These are phyloP conservation scores for Hyalella azteca DNA, from an alignment of 2,888 invertebrate genomes.

Conservation along the genomic window DNA sequence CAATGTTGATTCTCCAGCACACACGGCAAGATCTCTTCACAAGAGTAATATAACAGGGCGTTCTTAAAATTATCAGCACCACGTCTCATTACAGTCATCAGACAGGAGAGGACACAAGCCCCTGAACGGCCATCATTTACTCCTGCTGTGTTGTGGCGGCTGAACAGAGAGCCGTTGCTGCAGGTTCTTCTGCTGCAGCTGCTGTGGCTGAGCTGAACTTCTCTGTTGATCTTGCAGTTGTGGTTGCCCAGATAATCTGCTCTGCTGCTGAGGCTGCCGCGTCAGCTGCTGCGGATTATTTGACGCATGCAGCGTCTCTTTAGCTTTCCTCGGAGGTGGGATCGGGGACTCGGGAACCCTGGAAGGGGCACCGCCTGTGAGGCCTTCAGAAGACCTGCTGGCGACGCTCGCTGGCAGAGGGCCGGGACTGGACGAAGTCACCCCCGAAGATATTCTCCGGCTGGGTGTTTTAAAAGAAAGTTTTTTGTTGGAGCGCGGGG, in stretches of 20 bases:
- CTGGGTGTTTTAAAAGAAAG: slow-evolving; percentile 56
- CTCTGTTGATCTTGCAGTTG: too few species aligned
- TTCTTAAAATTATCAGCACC: slow-evolving; percentile 10
- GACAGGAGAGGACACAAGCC: slow-evolving; percentile 29
- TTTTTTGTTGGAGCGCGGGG: slow-evolving; percentile 55
- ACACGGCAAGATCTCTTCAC: too few species aligned
- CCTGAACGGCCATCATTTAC: slow-evolving; percentile 23
- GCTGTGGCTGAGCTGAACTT: not conserved
- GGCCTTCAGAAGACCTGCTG: not conserved
- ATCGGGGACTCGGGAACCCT: slow-evolving; percentile 42
- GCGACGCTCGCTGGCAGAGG: slow-evolving; percentile 15
- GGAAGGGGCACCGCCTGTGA: not conserved
- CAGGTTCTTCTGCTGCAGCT: slow-evolving; percentile 7
- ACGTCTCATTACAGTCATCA: slow-evolving; percentile 18
- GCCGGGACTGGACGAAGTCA: slow-evolving; percentile 21
- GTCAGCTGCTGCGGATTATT: not conserved
- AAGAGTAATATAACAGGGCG: too few species aligned
- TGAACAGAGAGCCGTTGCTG: not conserved
- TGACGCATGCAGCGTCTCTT: slow-evolving; percentile 25
- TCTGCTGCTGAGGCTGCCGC: not conserved
- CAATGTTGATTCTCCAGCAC: too few species aligned
- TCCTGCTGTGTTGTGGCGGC: slow-evolving; percentile 18
- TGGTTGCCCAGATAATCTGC: too few species aligned
- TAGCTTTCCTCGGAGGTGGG: slow-evolving; percentile 49
- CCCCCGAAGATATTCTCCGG: slow-evolving; percentile 42